Conservation (phyloP, 2,113 vertebrate genomes). For the Atlantisia rogersi region DNA sequence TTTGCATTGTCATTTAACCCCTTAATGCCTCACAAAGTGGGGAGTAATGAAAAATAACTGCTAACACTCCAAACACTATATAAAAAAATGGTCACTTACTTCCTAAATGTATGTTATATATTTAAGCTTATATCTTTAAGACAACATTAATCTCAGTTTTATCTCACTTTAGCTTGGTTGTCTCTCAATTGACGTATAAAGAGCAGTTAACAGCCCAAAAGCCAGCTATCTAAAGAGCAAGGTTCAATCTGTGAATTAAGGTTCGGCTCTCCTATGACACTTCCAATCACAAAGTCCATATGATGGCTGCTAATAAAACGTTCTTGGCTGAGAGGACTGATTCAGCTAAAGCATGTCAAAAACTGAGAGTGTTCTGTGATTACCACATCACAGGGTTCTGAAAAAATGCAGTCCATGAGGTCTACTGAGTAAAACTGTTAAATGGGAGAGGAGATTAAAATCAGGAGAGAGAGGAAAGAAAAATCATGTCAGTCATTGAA, state of each 20-base stretch:
- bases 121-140: neutral
- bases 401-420: neutral
- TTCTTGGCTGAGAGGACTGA: neutral
- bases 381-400: neutral
- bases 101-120: neutral
- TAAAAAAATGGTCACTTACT: neutral
- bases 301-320: neutral
- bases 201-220: neutral
- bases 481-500: neutral
- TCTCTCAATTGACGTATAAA: neutral
- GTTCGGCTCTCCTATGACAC: neutral
- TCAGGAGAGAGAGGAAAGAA: neutral
- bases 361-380: neutral
- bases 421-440: neutral
- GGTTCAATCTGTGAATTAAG: neutral
- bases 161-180: neutral
- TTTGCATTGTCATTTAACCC: neutral
- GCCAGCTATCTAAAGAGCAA: neutral
- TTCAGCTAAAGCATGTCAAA: neutral
- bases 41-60: neutral
- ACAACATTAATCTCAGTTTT: neutral
- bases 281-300: neutral
- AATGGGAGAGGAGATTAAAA: neutral
- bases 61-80: neutral
- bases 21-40: neutral